Conservation (phyloP, 1,140 invertebrate genomes). For the Paraescarpia echinospica region DNA sequence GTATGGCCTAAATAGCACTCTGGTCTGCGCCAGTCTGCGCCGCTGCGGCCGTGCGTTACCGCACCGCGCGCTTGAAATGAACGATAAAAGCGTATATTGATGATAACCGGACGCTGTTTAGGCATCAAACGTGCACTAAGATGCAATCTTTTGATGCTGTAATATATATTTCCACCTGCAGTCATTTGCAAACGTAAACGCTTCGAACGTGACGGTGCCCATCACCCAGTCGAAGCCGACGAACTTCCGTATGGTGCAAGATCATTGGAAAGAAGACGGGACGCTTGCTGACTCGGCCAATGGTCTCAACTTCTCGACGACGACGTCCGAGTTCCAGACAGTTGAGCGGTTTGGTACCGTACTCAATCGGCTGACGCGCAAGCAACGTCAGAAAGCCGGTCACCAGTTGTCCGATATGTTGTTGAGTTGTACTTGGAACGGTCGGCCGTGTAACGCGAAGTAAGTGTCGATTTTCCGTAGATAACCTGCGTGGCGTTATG, state of each 20-base stretch:
- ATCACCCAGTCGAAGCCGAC: no score
- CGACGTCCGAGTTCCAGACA: background rate
- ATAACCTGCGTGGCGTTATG: background rate
- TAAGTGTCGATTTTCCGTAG: background rate
- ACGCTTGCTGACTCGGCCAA: no score
- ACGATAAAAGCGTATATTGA: no score
- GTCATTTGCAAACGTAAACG: background rate
- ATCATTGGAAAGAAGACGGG: no score
- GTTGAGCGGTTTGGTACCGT: background rate
- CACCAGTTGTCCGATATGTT: background rate
- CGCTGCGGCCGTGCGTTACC: no score
- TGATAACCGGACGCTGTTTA: no score
- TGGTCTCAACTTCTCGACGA: background rate
- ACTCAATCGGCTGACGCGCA: background rate
- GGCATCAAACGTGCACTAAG: no score
- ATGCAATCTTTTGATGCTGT: no score
- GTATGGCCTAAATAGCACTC: no score
- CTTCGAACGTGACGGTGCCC: background rate
- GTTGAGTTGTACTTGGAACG: background rate
- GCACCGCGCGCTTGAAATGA: no score
- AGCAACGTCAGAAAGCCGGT: background rate
- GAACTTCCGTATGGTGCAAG: no score
- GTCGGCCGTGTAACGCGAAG: background rate
- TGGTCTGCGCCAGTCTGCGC: no score
- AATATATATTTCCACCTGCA: background rate